These are phyloP conservation scores for Malurus splendens DNA, from an alignment of 2,797 vertebrate species.

Conservation along the genomic window DNA sequence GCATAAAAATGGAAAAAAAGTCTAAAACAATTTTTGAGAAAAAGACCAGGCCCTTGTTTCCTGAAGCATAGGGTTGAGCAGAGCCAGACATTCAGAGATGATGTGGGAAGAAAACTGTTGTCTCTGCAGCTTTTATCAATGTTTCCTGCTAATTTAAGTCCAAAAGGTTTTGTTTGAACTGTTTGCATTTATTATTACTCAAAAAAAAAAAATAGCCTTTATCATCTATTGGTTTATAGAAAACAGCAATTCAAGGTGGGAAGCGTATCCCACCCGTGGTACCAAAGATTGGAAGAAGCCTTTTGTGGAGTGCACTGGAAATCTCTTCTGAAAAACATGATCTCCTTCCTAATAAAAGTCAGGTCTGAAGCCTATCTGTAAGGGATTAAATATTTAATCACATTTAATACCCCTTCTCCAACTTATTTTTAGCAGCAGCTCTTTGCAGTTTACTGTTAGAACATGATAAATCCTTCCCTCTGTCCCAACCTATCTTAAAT, in stretches of 20 bases:
- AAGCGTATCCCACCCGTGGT: background rate
- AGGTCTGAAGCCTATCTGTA: background rate
- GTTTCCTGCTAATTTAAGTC: background rate
- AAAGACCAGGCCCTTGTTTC: background rate
- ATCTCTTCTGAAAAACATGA: background rate
- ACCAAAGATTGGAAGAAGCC: background rate
- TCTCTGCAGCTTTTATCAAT: background rate
- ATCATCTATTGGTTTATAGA: background rate
- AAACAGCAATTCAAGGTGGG: background rate
- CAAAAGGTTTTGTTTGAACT: background rate
- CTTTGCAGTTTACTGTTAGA: background rate
- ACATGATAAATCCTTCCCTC: background rate
- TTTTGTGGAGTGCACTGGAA: background rate
- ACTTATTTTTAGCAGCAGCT: constrained; percentile 8
- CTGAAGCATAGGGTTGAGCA: background rate
- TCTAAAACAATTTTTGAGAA: background rate
- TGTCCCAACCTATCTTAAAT: background rate
- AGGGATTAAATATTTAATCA: constrained; percentile 1
- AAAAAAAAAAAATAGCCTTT: background rate
- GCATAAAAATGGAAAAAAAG: background rate
- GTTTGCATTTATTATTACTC: background rate
- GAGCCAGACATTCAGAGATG: background rate
- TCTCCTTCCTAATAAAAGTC: background rate
- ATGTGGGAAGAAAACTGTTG: background rate
- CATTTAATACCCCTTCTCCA: background rate